Evolutionary conservation across 2,888 invertebrate species (phyloP).

Genomic region (Drosophila mercatorum): DNA sequence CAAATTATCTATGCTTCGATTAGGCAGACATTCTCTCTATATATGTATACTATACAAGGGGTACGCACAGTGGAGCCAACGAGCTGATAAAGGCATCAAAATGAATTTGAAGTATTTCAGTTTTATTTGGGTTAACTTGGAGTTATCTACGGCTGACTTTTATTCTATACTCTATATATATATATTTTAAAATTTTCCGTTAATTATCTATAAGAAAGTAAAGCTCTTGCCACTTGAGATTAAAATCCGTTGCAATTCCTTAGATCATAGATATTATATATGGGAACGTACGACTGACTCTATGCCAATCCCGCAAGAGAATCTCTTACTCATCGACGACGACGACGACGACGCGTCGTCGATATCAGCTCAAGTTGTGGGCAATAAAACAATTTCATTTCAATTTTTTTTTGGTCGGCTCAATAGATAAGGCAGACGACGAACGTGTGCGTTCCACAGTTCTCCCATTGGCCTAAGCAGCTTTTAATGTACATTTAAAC

Average conservation of each 20-base stretch:
- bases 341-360: conserved; percentile 7
- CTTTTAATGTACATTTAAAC: conserved; percentile 79
- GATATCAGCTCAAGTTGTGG: conserved; percentile 26
- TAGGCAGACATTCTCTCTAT: conserved; percentile 43
- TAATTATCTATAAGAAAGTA: conserved; percentile 6
- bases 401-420: conserved; percentile 40
- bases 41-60: neutral
- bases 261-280: conserved; percentile 3
- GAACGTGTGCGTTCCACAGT: conserved; percentile 6
- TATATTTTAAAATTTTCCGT: neutral
- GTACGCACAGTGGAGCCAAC: conserved; percentile 44
- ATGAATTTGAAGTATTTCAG: neutral
- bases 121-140: neutral
- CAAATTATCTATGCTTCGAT: conserved; percentile 76
- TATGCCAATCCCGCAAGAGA: conserved; percentile 9
- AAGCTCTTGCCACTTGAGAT: conserved; percentile 11
- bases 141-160: neutral
- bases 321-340: conserved; percentile 26
- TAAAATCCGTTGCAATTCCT: conserved; percentile 4
- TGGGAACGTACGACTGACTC: conserved; percentile 9
- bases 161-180: neutral
- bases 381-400: conserved; percentile 52
- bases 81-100: neutral
- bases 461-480: conserved; percentile 49
- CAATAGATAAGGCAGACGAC: conserved; percentile 52